A percentile compares a stretch with the other conserved stretches of the same genome.
These are phyloP conservation scores for Cyprinodon variegatus DNA, from an alignment of 2,113 vertebrate species.

Conservation along the genomic window DNA sequence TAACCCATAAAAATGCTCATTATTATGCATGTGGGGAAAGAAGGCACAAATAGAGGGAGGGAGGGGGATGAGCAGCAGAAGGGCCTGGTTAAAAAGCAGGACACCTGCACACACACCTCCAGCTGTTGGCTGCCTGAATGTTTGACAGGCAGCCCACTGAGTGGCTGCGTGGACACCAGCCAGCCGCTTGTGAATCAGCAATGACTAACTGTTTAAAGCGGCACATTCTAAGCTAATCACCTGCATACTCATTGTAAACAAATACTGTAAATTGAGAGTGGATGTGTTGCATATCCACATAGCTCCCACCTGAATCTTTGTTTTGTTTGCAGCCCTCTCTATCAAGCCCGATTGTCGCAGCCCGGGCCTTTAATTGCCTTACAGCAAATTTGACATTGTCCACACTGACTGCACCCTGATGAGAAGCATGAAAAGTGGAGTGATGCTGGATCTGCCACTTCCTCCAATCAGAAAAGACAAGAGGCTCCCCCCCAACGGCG, in stretches of 20 bases:
- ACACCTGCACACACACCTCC: slow-evolving; percentile 66
- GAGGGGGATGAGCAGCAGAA: neutral
- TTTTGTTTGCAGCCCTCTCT: slow-evolving; percentile 13
- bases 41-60: slow-evolving; percentile 12
- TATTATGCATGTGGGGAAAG: neutral
- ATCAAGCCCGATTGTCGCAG: slow-evolving; percentile 54
- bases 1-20: slow-evolving; percentile 22
- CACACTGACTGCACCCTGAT: slow-evolving; percentile 51
- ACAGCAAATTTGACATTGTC: slow-evolving; percentile 66
- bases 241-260: slow-evolving; percentile 49
- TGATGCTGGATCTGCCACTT: slow-evolving; percentile 51
- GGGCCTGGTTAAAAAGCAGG: slow-evolving; percentile 43
- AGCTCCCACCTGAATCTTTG: slow-evolving; percentile 3
- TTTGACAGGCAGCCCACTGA: slow-evolving; percentile 63
- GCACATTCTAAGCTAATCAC: slow-evolving; percentile 58
- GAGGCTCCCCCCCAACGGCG: slow-evolving; percentile 29
- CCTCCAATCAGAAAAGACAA: slow-evolving; percentile 46
- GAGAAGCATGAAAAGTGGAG: slow-evolving; percentile 45
- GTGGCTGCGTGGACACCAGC: slow-evolving; percentile 58
- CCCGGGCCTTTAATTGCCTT: slow-evolving; percentile 54
- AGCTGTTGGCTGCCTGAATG: slow-evolving; percentile 50
- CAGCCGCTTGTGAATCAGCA: slow-evolving; percentile 68
- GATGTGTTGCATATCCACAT: slow-evolving; percentile 17
- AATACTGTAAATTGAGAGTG: slow-evolving; percentile 31
- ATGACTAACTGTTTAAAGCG: slow-evolving; percentile 68